Conservation (phyloP, 1,140 invertebrate species). For the Pissodes strobi region DNA sequence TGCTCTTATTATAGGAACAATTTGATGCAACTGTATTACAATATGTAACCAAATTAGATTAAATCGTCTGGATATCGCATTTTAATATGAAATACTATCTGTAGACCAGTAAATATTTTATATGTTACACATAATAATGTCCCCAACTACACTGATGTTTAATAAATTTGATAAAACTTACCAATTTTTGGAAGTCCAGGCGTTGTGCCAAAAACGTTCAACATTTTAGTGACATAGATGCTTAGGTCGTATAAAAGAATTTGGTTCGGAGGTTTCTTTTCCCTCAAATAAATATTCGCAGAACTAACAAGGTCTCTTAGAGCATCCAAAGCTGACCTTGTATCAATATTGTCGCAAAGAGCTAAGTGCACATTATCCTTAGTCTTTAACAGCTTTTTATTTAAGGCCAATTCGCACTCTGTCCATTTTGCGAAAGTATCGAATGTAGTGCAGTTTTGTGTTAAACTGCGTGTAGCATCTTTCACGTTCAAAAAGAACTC, state of each 20-base stretch:
- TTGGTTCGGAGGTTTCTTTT: conserved; percentile 63
- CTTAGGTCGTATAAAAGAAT: conserved; percentile 71
- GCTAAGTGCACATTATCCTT: conserved; percentile 80
- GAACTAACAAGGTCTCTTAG: conserved; percentile 81
- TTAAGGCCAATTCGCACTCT: conserved; percentile 66
- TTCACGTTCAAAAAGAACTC: conserved; percentile 97
- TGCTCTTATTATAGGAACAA: too few relatives aligned
- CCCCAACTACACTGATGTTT: too few relatives aligned
- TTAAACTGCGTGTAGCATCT: conserved; percentile 73
- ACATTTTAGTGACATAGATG: conserved; percentile 82
- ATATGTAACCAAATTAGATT: too few relatives aligned
- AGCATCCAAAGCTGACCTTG: conserved; percentile 79
- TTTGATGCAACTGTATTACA: too few relatives aligned
- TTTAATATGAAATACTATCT: not conserved
- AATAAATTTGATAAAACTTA: conserved; percentile 16
- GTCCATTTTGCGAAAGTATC: conserved; percentile 71
- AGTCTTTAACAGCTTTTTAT: conserved; percentile 67
- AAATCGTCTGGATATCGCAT: too few relatives aligned
- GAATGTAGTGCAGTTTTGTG: conserved; percentile 58
- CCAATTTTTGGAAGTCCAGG: conserved; percentile 46
- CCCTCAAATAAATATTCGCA: conserved; percentile 84
- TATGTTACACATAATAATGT: too few relatives aligned
- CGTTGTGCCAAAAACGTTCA: conserved; percentile 90
- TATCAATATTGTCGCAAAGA: conserved; percentile 96
- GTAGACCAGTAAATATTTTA: too few relatives aligned